phyloP scores from a whole-genome alignment of 1,140 invertebrate genomes.

The Trichomalopsis sarcophagae region DNA sequence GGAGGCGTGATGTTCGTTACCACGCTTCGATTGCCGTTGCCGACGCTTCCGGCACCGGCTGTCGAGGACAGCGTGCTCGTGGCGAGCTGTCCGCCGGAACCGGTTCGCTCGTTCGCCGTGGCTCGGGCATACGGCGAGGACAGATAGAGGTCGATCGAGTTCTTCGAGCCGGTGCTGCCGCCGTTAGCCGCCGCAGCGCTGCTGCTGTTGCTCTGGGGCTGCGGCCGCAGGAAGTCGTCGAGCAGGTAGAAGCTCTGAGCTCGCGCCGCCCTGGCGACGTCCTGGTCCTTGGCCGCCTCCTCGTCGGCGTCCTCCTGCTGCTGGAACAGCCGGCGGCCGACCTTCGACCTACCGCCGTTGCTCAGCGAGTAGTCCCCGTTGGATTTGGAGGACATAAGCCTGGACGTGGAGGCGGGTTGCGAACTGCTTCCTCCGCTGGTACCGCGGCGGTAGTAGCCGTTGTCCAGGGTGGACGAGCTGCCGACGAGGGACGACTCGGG shows the following conservation, averaged over 20 bases:
- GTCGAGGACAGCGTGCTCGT: slow-evolving; percentile 41
- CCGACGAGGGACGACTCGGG: slow-evolving; percentile 32
- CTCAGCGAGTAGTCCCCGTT: slow-evolving; percentile 60
- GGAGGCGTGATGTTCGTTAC: slow-evolving; percentile 71
- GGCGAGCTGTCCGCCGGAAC: slow-evolving; percentile 29
- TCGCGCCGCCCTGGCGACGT: slow-evolving; percentile 63
- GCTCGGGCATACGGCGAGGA: slow-evolving; percentile 58
- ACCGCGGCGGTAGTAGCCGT: slow-evolving; percentile 28
- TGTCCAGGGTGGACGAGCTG: slow-evolving; percentile 22
- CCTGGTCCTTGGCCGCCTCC: slow-evolving; percentile 26
- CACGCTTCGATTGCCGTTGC: not conserved
- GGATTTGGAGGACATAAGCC: slow-evolving; percentile 58
- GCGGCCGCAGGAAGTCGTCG: slow-evolving; percentile 75
- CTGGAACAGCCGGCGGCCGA: slow-evolving; percentile 63
- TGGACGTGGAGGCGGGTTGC: slow-evolving; percentile 59
- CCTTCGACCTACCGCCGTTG: slow-evolving; percentile 62
- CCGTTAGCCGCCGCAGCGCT: not conserved
- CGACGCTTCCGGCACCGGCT: slow-evolving; percentile 40
- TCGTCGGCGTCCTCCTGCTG: slow-evolving; percentile 52
- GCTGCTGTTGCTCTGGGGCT: slow-evolving; percentile 55
- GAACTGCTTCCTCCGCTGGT: slow-evolving; percentile 60
- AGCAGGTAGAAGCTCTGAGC: slow-evolving; percentile 76
- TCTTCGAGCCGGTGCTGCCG: slow-evolving; percentile 57
- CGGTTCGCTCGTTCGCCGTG: slow-evolving; percentile 34
- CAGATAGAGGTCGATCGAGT: slow-evolving; percentile 64